Base-by-base conservation (phyloP, 1,140 invertebrate species). In the Heliconius melpomene region DNA sequence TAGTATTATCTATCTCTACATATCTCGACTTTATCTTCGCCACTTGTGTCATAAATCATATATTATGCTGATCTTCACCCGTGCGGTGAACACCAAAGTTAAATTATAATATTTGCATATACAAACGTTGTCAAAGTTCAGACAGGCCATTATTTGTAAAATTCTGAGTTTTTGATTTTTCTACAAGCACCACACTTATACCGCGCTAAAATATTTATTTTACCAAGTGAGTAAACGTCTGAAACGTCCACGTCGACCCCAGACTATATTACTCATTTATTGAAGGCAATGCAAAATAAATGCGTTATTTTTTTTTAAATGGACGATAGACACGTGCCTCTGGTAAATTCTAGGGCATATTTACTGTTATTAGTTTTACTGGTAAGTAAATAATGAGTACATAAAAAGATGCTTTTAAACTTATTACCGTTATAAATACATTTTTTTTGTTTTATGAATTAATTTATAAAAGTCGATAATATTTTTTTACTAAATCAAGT, bases 91-190 rank as follows among this genome's bases (percentile, higher is more conserved):
- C 75, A 74, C 78, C 60, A 78, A 81, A 78, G 79, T 32, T 38
- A n/a, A 57, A 57, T 57, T n/a, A 57, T n/a, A 57, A 57, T 71
- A 71, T 87, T 85, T 84, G 85, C 85, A 88, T 88, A 87, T 84
- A 82, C 78, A 86, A 87, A 87, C 79, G 80, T 79, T 83, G 70
- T 71, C 72, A 75, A 52, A 79, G 29, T 40, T 40, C 40, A 40
- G 40, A 71, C 75, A 75, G 40, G 72, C 81, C 72, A 77, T 75
- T 75, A 81, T 75, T 13, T 66, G 75, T 82, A 77, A 86, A 78
- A 80, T 75, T 74, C 74, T 66, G 38, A 57, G 79, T 83, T 83
- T 82, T 79, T 77, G 13, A 50, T 18, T 26, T 74, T 57, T 8
- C 11, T n/a, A n/a, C 5, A 57, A 54, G 54, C 54, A 40, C 40